phyloP scores from a whole-genome alignment of 2,113 vertebrate species.

The Cervus canadensis region DNA sequence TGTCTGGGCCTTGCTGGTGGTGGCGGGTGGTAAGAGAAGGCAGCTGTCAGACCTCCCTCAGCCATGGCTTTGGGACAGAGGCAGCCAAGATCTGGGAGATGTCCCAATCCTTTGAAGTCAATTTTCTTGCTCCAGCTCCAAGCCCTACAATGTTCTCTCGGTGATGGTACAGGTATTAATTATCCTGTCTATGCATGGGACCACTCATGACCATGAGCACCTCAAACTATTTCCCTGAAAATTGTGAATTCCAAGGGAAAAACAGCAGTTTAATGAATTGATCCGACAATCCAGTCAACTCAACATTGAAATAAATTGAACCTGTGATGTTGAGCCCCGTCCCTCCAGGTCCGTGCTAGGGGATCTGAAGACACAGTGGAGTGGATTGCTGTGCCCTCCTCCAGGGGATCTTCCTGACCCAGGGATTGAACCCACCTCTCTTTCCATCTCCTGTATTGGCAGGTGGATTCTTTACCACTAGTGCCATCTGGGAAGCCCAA shows the following conservation, averaged over 20 bases:
- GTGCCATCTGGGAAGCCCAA: neutral
- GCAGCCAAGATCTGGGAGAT: neutral
- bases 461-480: neutral
- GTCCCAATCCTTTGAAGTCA: neutral
- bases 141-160: neutral
- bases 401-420: neutral
- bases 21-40: neutral
- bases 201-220: neutral
- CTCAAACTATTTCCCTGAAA: neutral
- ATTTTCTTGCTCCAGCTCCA: neutral
- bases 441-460: neutral
- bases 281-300: neutral
- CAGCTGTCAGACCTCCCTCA: neutral
- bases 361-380: neutral
- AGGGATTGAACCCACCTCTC: neutral
- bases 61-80: neutral
- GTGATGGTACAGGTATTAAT: neutral
- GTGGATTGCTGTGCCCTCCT: neutral
- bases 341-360: neutral
- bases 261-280: neutral
- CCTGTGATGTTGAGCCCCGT: neutral
- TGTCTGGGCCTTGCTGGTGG: neutral
- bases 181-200: neutral
- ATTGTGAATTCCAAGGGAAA: neutral
- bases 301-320: neutral